phyloP scores from a whole-genome alignment of 2,888 invertebrate species.

The Euplagia quadripunctaria region DNA sequence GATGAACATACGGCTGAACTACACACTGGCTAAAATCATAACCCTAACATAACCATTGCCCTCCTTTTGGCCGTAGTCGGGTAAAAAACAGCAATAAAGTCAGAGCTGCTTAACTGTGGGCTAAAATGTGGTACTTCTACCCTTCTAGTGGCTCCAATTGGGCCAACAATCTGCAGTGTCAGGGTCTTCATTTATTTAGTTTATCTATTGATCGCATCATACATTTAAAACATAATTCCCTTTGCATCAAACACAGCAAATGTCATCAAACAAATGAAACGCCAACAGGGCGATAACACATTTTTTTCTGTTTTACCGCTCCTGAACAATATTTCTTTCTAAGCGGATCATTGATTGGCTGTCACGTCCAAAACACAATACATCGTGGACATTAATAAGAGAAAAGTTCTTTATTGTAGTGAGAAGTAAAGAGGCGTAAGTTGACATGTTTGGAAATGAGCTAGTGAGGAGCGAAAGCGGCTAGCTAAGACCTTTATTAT shows the following conservation, averaged over 20 bases:
- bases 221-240: background rate
- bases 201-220: background rate
- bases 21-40: too few relatives aligned
- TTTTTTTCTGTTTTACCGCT: conserved; percentile 41
- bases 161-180: background rate
- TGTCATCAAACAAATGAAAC: conserved; percentile 22
- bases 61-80: too few relatives aligned
- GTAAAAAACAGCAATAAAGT: background rate
- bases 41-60: too few relatives aligned
- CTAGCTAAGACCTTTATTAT: background rate
- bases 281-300: conserved; percentile 45
- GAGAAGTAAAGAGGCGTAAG: conserved; percentile 55
- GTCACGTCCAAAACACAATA: conserved; percentile 63
- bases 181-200: background rate
- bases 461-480: conserved; percentile 24
- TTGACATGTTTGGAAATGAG: conserved; percentile 40
- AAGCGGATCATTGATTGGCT: conserved; percentile 64
- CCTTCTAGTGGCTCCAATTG: background rate
- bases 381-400: conserved; percentile 58
- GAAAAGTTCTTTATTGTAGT: conserved; percentile 59
- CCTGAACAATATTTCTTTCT: conserved; percentile 55
- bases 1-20: too few relatives aligned
- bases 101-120: background rate
- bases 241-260: conserved; percentile 23
- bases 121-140: background rate